A percentile compares a stretch with the other conserved stretches of the same genome.
Evolutionary conservation across 2,113 vertebrate species (phyloP).

Genomic region (Semnornis frantzii): DNA sequence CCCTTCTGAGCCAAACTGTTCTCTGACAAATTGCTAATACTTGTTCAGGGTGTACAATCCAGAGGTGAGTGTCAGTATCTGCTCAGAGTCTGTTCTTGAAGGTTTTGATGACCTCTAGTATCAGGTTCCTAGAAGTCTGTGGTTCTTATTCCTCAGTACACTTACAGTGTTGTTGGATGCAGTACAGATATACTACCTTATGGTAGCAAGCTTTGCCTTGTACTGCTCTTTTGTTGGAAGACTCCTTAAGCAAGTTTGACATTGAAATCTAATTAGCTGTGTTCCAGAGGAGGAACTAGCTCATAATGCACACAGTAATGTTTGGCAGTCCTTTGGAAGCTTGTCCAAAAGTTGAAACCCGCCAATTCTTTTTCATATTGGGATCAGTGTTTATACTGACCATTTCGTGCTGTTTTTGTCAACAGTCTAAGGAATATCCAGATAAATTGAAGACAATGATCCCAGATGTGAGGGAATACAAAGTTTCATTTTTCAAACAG

Average conservation of each 20-base stretch:
- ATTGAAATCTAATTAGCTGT: background rate
- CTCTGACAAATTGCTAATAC: background rate
- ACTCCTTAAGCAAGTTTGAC: background rate
- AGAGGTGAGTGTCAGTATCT: background rate
- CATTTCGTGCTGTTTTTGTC: background rate
- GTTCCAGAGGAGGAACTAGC: background rate
- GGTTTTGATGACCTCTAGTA: background rate
- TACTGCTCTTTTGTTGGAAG: background rate
- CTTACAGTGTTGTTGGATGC: background rate
- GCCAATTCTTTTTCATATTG: background rate
- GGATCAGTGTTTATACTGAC: background rate
- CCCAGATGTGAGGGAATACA: slow-evolving; percentile 30
- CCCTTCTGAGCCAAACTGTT: too few species aligned
- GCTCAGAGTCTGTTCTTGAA: background rate
- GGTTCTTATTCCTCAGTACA: background rate
- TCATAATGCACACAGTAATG: background rate
- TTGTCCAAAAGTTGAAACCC: background rate
- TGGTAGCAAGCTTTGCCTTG: background rate
- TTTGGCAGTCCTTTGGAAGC: background rate
- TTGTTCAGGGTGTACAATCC: background rate
- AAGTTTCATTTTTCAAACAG: slow-evolving; percentile 27
- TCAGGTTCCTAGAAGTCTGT: background rate
- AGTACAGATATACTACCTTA: background rate
- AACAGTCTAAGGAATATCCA: slow-evolving; percentile 58
- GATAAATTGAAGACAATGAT: slow-evolving; percentile 37